Base-by-base conservation (phyloP, 2,888 invertebrate genomes). In the Lasioglossum leucozonium region DNA sequence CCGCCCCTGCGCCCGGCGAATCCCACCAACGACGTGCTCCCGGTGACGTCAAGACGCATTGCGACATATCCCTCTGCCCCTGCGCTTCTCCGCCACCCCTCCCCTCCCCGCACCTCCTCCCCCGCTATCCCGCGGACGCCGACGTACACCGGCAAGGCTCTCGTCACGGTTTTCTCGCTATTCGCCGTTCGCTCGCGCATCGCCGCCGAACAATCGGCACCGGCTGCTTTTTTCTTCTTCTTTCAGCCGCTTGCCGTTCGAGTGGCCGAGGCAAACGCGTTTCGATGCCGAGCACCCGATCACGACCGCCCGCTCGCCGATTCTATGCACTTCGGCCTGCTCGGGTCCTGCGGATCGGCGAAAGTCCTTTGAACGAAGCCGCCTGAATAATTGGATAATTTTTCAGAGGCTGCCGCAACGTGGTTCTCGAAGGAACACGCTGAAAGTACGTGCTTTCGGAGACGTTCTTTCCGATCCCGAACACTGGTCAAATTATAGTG, bases 1-100 rank as follows among this genome's bases (percentile, higher is more conserved):
- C 88, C 85, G 77, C 82, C 81, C 86, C 82, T 83, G 81, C 86
- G 85, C 76, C 74, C 80, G 76, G 79, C 85, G 86, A 89, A 92
- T 92, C 92, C 93, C 93, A 91, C 93, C 93, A 92, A 91, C 91
- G 88, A 89, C 91, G 93, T 92, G 74, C 80, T 89, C 80, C n/a
- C 88, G 89, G 90, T 94, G 94, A 94, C 94, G 94, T 94, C 93
- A 94, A 94, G 94, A 94, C 94, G 94, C 94, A 94, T 94, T 94
- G 94, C 94, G 94, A 94, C 94, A 94, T 93, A 93, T 91, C 92
- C 88, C 85, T 87, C 81, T 88, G 85, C 89, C 88, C 91, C 89
- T 37, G 65, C 34, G 84, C 84, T 91, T 85, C n/a, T 81, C 71
- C 69, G 65, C 80, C 78, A 37, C 84, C 51, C 65, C 75, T n/a